Base-by-base conservation (phyloP, 37 sponge, comb jelly and placozoan species). In the Halisarca cf. caerulea region DNA sequence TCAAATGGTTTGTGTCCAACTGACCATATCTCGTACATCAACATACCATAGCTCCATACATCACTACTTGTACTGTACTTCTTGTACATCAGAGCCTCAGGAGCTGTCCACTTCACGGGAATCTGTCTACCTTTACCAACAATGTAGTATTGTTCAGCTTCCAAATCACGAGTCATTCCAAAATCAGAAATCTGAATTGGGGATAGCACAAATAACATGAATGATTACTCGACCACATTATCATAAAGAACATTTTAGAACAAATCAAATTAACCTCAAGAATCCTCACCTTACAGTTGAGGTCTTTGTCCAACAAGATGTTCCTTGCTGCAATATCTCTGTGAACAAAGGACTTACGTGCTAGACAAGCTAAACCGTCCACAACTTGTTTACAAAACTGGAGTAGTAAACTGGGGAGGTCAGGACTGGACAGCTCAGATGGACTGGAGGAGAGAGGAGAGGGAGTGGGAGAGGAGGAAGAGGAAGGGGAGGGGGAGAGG, bases 21-120 rank as follows among this genome's bases (percentile, higher is more conserved):
- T 39, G 77, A 74, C 77, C 77, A 74, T 17, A 74, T 74, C 77
- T 74, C 77, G 6, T 74, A 74, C 77, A 74, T 74, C 77, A 74
- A 41, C 77, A 74, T 74, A 23, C 77, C 77, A 41, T 74, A 74
- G 77, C 77, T 74, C 77, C 77, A 74, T 17, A 74, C 42, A 39
- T 74, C 77, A 74, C 77, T 74, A 8, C 42, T 43, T 44, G 44
- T 74, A 3, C 42, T 74, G 77, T 74, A 74, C 43, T 74, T 74
- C 24, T 43, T 43, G 45, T 74, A 74, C 77, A 74, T 1, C 24
- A 74, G 3, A 39, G 77, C 77, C 77, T 74, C 77, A 8, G 77
- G 77, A 41, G 77, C 41, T 0, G 77, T 74, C 77, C 77, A 74
- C 77, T 23, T 37, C 3, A 74, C 43, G 2, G 77, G 77, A 7